phyloP scores from a whole-genome alignment of 37 sponge, comb jelly and placozoan genomes.

The Ianthella basta region DNA sequence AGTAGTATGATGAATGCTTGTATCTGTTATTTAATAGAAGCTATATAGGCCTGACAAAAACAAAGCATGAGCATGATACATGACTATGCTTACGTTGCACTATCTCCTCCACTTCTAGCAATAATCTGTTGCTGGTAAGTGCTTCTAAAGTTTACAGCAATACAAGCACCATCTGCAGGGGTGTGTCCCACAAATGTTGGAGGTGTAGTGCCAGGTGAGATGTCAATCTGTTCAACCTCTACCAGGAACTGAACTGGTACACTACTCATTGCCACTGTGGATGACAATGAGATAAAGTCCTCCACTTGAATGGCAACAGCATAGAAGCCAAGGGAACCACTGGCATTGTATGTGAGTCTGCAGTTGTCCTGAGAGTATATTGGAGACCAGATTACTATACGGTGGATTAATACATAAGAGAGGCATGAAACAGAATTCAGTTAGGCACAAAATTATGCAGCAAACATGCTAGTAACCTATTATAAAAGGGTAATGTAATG shows the following conservation, averaged over 20 bases:
- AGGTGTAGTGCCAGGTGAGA: neutral
- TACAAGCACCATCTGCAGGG: constrained; percentile 28
- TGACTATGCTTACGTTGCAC: constrained; percentile 39
- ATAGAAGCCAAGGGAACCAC: constrained; percentile 25
- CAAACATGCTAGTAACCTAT: too few relatives aligned
- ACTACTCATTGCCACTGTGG: constrained; percentile 42
- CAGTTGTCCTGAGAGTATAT: neutral
- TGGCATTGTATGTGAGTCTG: constrained; percentile 12
- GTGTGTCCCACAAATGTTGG: neutral
- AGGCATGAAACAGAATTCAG: too few relatives aligned
- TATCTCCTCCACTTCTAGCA: constrained; percentile 16
- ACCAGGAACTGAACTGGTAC: constrained; percentile 53
- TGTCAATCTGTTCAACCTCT: neutral
- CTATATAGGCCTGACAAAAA: too few relatives aligned
- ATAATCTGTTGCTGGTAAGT: constrained; percentile 22
- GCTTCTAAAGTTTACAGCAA: constrained; percentile 6
- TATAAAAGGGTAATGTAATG: too few relatives aligned
- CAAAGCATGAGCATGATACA: too few relatives aligned
- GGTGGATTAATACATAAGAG: neutral
- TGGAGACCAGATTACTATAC: neutral
- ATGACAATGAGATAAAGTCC: constrained; percentile 19
- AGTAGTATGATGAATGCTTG: too few relatives aligned
- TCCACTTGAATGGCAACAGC: constrained; percentile 47
- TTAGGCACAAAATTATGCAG: too few relatives aligned
- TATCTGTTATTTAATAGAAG: too few relatives aligned